Evolutionary conservation across 2,888 invertebrate species (phyloP).

Genomic region (Tricholauxania praeusta): DNA sequence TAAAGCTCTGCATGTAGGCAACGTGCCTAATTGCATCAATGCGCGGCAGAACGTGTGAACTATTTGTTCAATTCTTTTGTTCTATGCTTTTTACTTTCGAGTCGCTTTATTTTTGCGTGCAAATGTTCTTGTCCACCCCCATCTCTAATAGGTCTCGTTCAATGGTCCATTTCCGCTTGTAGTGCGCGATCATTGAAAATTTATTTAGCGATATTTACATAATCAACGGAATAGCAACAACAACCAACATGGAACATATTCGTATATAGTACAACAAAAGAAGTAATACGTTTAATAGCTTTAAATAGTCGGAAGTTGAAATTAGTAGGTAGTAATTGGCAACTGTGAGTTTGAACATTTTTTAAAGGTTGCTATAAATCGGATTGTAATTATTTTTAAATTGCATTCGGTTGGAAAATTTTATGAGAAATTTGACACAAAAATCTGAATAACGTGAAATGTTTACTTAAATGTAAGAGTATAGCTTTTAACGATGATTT

Average conservation of each 20-base stretch:
- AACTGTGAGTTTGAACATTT: neutral
- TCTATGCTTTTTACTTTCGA: too few species aligned
- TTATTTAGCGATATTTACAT: neutral
- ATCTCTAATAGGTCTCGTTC: neutral
- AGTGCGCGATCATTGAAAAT: constrained; percentile 18
- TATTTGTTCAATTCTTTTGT: too few species aligned
- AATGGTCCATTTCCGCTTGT: constrained; percentile 21
- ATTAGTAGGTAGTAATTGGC: neutral
- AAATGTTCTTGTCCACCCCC: too few species aligned
- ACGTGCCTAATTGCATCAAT: too few species aligned
- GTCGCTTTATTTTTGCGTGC: too few species aligned
- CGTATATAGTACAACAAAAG: neutral
- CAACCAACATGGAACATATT: neutral
- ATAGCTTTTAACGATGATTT: too few species aligned
- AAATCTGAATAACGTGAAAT: constrained; percentile 1
- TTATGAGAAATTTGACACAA: constrained; percentile 21
- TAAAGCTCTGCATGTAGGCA: too few species aligned
- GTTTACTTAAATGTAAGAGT: too few species aligned
- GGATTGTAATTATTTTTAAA: neutral
- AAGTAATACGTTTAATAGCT: constrained; percentile 4
- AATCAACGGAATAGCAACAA: neutral
- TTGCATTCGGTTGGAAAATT: constrained; percentile 4
- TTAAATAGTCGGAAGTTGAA: neutral
- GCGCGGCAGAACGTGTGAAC: too few species aligned
- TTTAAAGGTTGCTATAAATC: too few species aligned